Evolutionary conservation across 2,797 vertebrate genomes (phyloP), one percentile per base, ranked within the genome.

Genomic region (Hephaestus fuliginosus): DNA sequence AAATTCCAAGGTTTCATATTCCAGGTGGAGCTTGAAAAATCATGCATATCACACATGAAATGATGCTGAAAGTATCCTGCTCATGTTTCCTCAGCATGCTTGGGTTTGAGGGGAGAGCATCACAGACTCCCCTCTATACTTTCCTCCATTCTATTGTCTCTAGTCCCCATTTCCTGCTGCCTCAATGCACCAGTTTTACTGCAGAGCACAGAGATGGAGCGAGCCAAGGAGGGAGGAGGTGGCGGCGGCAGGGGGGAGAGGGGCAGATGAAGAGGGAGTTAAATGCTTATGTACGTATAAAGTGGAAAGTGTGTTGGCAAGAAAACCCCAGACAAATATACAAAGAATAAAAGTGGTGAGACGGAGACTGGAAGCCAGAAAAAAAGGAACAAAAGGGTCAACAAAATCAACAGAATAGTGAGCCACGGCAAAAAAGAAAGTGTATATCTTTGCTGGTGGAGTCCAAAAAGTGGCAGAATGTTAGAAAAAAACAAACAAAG

Each of bases 141-240:
- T 89, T 82, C 84, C 83, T 90, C 82, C 64, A 58, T 91, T 90
- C 92, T 91, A 92, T 94, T 92, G 93, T 93, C 91, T 93, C 85
- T 74, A 75, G 80, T 89, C 90, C 91, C 86, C 84, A 80, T 94
- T 90, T 94, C 89, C 86, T 87, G 88, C 93, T 91, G 92, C 92
- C 92, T 94, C 93, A 93, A 94, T 95, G 94, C 95, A 92, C 91
- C 95, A 95, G 88, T 95, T 95, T 95, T 95, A 90, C 94, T 95
- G 93, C 94, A 95, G 94, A 94, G 92, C 89, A 81, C 85, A 92
- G 91, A 92, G 91, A 92, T 88, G 89, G 86, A 87, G 92, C 33
- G 89, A 94, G 91, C 89, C 78, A 93, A 91, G 74, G 73, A 89
- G 81, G 88, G 86, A 90, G 87, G 89, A 69, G 73, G 83, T 22